phyloP scores from a whole-genome alignment of 2,113 vertebrate genomes.

The Melanostigma gelatinosum region DNA sequence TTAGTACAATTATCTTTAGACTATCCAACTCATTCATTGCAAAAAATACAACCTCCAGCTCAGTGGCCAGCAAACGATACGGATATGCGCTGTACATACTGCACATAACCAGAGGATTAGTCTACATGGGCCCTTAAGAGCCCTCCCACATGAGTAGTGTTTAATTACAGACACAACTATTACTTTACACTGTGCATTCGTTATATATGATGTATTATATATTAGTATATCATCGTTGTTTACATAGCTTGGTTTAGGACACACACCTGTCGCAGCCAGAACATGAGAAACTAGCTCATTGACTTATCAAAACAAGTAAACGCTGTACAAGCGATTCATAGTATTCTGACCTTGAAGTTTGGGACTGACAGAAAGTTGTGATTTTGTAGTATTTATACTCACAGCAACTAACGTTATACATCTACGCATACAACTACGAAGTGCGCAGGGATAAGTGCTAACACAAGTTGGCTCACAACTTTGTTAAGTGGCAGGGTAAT shows the following conservation, averaged over 20 bases:
- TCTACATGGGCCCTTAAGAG: background rate
- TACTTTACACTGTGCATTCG: background rate
- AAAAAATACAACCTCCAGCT: background rate
- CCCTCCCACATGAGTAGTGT: background rate
- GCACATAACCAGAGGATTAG: conserved; percentile 38
- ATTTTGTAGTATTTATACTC: background rate
- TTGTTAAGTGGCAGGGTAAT: background rate
- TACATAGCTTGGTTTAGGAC: background rate
- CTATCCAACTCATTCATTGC: background rate
- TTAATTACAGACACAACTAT: background rate
- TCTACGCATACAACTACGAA: fast-evolving
- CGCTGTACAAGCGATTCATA: background rate
- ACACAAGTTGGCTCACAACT: background rate
- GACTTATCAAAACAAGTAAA: conserved; percentile 26
- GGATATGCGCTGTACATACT: background rate
- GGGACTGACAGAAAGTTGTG: background rate
- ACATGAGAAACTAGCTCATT: background rate
- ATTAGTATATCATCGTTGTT: background rate
- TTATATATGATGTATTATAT: background rate
- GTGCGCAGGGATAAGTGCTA: fast-evolving
- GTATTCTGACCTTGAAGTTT: conserved; percentile 66
- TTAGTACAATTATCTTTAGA: background rate
- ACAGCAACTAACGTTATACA: background rate
- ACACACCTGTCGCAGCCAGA: background rate
- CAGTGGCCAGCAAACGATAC: background rate